A percentile compares a stretch with the other conserved stretches of the same genome.
Evolutionary conservation across 1,140 invertebrate genomes (phyloP).

Genomic region (Drosophila melanica): DNA sequence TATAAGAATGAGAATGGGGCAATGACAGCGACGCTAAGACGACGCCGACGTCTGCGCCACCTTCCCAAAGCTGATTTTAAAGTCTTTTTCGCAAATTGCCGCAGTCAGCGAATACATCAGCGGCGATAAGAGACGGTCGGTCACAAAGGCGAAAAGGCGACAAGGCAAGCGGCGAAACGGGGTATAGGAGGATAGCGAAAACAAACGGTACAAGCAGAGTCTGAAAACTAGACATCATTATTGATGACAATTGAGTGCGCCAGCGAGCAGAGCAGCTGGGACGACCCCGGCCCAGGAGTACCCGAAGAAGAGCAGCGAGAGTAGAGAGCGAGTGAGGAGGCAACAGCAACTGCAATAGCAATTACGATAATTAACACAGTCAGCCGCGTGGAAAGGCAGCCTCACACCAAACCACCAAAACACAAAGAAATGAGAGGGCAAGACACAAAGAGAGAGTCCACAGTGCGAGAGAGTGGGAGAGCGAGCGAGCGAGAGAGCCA

Average conservation of each 20-base stretch:
- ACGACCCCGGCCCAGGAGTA: conserved; percentile 11
- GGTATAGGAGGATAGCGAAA: conserved; percentile 16
- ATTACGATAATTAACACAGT: conserved; percentile 82
- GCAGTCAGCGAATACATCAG: conserved; percentile 76
- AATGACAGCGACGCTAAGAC: conserved; percentile 19
- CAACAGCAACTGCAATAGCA: conserved; percentile 51
- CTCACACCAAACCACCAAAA: conserved; percentile 27
- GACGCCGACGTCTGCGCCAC: conserved; percentile 21
- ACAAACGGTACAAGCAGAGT: conserved; percentile 54
- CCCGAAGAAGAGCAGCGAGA: conserved; percentile 9
- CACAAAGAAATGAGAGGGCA: not conserved
- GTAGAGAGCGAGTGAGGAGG: conserved; percentile 39
- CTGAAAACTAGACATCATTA: conserved; percentile 83
- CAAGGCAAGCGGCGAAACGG: conserved; percentile 6
- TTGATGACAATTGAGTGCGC: conserved; percentile 84
- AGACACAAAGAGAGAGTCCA: conserved; percentile 9
- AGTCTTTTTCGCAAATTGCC: conserved; percentile 65
- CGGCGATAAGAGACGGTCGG: conserved; percentile 65
- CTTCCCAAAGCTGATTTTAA: conserved; percentile 63
- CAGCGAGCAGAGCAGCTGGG: conserved; percentile 67
- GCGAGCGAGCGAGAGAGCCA: conserved; percentile 9
- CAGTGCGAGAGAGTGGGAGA: conserved; percentile 4
- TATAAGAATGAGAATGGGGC: conserved; percentile 35
- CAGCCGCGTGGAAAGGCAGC: conserved; percentile 56
- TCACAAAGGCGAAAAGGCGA: conserved; percentile 47